Evolutionary conservation across 2,113 vertebrate species (phyloP).

Genomic region (Scomber scombrus): DNA sequence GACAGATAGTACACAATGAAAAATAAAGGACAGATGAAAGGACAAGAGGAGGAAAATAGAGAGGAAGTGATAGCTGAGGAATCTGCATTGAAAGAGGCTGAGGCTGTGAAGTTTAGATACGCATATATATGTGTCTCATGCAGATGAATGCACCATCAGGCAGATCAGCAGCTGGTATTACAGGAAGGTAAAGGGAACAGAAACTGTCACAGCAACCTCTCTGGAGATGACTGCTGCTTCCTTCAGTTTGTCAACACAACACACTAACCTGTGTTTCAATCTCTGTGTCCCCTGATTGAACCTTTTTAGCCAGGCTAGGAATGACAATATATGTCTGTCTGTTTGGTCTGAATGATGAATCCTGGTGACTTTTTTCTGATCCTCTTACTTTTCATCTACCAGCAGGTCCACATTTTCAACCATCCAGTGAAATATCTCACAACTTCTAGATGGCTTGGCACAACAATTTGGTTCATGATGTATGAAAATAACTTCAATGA

Average conservation of each 20-base stretch:
- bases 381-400: no score
- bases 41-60: constrained; percentile 8
- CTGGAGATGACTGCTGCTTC: background rate
- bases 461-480: no score
- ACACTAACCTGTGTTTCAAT: background rate
- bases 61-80: constrained; percentile 44
- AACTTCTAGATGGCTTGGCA: no score
- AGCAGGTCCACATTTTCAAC: no score
- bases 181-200: background rate
- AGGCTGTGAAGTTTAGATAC: background rate
- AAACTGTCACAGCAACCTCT: background rate
- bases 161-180: constrained; percentile 21
- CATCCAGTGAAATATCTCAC: no score
- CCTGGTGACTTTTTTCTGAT: no score
- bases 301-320: background rate
- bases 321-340: no score
- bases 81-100: constrained; percentile 35
- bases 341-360: no score
- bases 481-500: no score
- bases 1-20: constrained; percentile 28
- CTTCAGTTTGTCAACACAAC: background rate
- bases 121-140: background rate
- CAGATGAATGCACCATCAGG: constrained; percentile 10
- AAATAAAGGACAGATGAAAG: constrained; percentile 13
- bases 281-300: constrained; percentile 2